Evolutionary conservation across 2,888 invertebrate species (phyloP), one percentile per base, ranked within the genome.

Genomic region (Piscicola geometra): DNA sequence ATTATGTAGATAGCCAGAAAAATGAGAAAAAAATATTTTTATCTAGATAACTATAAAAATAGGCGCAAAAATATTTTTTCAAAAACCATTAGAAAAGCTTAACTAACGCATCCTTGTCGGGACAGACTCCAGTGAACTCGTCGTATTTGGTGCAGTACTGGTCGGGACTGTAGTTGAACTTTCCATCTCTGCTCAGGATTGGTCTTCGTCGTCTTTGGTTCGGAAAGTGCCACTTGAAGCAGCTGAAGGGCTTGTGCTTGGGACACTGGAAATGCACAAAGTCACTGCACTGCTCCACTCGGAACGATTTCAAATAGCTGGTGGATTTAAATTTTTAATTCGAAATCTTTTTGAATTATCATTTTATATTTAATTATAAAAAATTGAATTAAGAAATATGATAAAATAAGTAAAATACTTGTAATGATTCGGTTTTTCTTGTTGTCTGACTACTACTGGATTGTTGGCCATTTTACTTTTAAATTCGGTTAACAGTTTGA

Each of bases 201-300:
- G 97, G 90, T 85, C 97, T 90, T 86, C 99, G 90, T 85, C 97
- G 90, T 76, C 84, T 79, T 87, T 99, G 99, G 88, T 99, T 99
- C 90, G 94, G 94, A 89, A 99, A 99, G 91, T 98, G 98, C 97
- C 97, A 98, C 88, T 97, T 93, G 90, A 98, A 98, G 90, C 97
- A 98, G 87, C 95, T 94, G 89, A 94, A 98, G 83, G 98, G 98
- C 86, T 96, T 91, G 90, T 98, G 99, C 89, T 98, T 96, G 88
- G 95, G 95, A 89, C 98, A 99, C 90, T 98, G 98, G 89, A 99
- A 97, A 89, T 98, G 97, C 86, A 97, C 90, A 90, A 99, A 99
- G 85, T 95, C 92, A 86, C 94, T 93, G 89, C 99, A 99, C 90
- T 98, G 97, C 88, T 98, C 97, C 86, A 97, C 97, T 84, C 98